Percentiles rank a stretch among this genome's conserved stretches.
Conservation (phyloP, 2,113 vertebrate genomes). For the Delphinus delphis region DNA sequence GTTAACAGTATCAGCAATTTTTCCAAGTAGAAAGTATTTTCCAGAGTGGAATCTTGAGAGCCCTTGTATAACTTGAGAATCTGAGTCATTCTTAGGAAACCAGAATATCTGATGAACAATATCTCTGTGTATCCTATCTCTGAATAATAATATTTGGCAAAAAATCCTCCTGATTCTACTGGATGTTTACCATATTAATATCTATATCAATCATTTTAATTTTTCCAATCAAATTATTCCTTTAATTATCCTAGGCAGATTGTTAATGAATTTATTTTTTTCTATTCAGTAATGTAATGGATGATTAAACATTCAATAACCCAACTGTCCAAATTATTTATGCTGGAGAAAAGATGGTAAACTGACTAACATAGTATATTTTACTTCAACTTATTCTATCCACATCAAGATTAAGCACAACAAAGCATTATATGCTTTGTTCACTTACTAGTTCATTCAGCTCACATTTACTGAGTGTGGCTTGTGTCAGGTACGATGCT, state of each 20-base stretch:
- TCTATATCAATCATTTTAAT: not conserved
- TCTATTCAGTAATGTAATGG: not conserved
- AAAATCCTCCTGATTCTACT: not conserved
- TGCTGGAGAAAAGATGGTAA: not conserved
- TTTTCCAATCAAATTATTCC: not conserved
- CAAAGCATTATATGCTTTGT: not conserved
- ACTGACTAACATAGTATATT: not conserved
- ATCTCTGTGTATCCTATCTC: not conserved
- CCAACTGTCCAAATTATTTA: conserved; percentile 8
- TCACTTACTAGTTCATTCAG: not conserved
- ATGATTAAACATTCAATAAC: not conserved
- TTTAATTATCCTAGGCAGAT: not conserved
- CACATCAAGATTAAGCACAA: not conserved
- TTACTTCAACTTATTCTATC: not conserved
- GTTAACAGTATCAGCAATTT: conserved; percentile 59
- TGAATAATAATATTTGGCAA: not conserved
- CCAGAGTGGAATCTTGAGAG: conserved; percentile 50
- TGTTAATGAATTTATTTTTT: conserved; percentile 15
- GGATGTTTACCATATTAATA: not conserved
- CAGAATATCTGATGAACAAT: not conserved
- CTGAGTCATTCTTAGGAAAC: conserved; percentile 31
- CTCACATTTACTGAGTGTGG: not conserved
- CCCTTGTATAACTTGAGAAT: conserved; percentile 7
- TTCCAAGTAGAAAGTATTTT: conserved; percentile 51
- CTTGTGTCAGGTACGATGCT: not conserved